Base-by-base conservation (phyloP, 2,888 invertebrate species). In the Seira ritae region DNA sequence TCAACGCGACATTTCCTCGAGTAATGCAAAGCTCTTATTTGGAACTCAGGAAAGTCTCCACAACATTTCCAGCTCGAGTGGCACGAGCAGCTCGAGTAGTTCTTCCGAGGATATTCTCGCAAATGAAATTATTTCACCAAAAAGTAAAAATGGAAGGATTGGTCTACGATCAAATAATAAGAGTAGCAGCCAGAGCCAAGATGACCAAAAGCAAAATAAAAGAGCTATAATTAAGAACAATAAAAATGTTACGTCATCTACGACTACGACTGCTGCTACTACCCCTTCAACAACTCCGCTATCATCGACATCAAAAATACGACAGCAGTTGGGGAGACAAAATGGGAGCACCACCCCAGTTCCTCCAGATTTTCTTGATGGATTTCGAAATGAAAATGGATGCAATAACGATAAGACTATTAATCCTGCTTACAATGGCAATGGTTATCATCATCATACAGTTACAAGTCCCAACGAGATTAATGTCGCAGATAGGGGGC, bases 291-390 rank as follows among this genome's bases (percentile, higher is more conserved):
- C 31, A 8, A 31, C 31, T 31, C 20, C 66, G 6, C 19, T 78
- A 55, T 42, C 65, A 17, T 78, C 78, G 10, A 65, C 78, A 23
- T 19, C 65, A 4, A 31, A 31, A 31, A 31, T 31, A 31, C 31
- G 31, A 31, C 31, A 24, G 65, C 66, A 10, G 46, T 69, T 10
- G 31, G 77, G 55, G 65, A 72, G 22, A 24, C 78, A 74, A 12
- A 83, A 83, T 78, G 83, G 83, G 74, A 66, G 66, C 78, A 83
- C n/a, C 78, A 83, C n/a, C 20, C 42, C 71, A 24, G 60, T 76
- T 67, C 81, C 78, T 78, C 83, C 83, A 73, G 83, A 83, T 78
- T 83, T 83, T 78, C 78, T 83, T 31, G 78, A 78, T 31, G 78
- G 82, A 77, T 82, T 82, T 77, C 82, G 62, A 80, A 80, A 77